Conservation (phyloP, 2,113 vertebrate species). For the Ornithorhynchus anatinus region DNA sequence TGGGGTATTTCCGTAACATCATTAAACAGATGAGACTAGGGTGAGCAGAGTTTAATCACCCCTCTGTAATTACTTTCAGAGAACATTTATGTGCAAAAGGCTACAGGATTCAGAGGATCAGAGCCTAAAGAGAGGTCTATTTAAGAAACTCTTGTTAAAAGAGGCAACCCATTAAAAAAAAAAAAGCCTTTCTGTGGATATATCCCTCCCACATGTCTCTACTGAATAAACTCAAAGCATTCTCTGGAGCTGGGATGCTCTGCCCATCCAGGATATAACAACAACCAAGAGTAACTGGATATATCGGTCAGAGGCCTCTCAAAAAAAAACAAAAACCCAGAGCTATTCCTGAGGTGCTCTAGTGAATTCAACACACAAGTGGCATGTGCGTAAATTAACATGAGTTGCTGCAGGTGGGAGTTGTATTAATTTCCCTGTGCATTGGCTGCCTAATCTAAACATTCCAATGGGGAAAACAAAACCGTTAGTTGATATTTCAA, state of each 20-base stretch:
- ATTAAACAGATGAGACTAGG: neutral
- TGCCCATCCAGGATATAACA: conserved; percentile 3
- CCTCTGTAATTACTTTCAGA: neutral
- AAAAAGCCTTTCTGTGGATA: neutral
- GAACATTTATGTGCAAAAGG: neutral
- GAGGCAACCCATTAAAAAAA: neutral
- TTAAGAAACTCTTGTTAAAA: neutral
- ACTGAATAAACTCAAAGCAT: neutral
- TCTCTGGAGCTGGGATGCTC: neutral
- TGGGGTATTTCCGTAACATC: neutral
- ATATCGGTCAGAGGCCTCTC: conserved; percentile 30
- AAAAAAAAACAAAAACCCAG: neutral
- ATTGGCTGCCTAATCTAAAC: conserved; percentile 40
- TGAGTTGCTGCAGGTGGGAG: conserved; percentile 38
- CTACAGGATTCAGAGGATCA: neutral
- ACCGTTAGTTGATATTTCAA: conserved; percentile 38
- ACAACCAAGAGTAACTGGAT: conserved; percentile 9
- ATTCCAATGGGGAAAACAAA: conserved; percentile 48
- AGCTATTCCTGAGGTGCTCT: neutral
- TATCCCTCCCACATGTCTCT: neutral
- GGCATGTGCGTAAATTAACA: conserved; percentile 1
- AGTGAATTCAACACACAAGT: neutral
- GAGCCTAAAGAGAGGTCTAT: neutral
- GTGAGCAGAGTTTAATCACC: neutral
- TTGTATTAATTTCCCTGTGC: conserved; percentile 33